A percentile compares a stretch with the other conserved stretches of the same genome.
phyloP scores from a whole-genome alignment of 2,888 invertebrate genomes.

The Chymomyza caudatula region DNA sequence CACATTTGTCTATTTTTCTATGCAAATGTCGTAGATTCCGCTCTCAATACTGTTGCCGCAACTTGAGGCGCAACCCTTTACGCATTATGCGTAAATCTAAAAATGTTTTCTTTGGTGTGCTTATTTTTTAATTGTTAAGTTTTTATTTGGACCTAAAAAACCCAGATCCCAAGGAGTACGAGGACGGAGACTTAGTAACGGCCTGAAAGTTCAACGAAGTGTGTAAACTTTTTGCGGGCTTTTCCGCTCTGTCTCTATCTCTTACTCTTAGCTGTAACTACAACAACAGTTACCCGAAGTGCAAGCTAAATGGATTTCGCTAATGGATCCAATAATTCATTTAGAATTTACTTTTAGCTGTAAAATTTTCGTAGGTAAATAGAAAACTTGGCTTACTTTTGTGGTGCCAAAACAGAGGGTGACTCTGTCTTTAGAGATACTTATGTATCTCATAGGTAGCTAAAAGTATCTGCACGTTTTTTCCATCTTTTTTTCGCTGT shows the following conservation, averaged over 20 bases:
- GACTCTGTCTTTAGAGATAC: background rate
- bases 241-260: background rate
- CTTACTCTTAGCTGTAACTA: constrained; percentile 23
- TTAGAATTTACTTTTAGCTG: constrained; percentile 71
- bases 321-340: constrained; percentile 77
- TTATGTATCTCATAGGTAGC: background rate
- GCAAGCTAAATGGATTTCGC: constrained; percentile 76
- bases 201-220: constrained; percentile 71
- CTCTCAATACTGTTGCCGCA: background rate
- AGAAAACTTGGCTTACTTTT: constrained; percentile 44
- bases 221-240: constrained; percentile 64
- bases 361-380: constrained; percentile 65
- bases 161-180: background rate
- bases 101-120: constrained; percentile 67
- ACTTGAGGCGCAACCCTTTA: constrained; percentile 57
- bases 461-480: background rate
- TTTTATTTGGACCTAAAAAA: constrained; percentile 48
- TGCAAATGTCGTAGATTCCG: constrained; percentile 59
- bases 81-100: constrained; percentile 63
- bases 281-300: constrained; percentile 17
- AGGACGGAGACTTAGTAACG: background rate
- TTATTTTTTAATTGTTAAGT: constrained; percentile 73
- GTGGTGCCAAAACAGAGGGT: constrained; percentile 36
- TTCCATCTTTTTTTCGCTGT: background rate
- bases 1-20: constrained; percentile 56